Conservation (phyloP, 2,113 vertebrate genomes). For the Montifringilla adamsi region DNA sequence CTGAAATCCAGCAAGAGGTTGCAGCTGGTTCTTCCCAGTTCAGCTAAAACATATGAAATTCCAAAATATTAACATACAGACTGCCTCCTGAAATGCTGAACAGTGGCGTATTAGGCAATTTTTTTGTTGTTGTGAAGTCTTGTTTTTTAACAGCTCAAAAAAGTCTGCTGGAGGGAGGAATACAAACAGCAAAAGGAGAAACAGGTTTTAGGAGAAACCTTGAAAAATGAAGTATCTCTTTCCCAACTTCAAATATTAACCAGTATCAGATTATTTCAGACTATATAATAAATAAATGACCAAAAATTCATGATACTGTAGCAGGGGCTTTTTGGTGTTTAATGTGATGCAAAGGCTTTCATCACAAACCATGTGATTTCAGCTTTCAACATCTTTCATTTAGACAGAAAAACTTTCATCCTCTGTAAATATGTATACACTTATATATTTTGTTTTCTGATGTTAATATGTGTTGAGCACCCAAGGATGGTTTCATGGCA, state of each 20-base stretch:
- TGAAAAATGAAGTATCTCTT: not conserved
- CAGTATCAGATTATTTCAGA: not conserved
- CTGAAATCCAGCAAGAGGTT: not conserved
- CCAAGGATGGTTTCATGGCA: not conserved
- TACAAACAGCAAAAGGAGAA: not conserved
- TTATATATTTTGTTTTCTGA: not conserved
- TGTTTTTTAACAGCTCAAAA: not conserved
- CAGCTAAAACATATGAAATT: not conserved
- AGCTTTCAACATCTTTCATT: not conserved
- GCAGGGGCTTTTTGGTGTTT: not conserved
- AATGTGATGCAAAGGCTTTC: not conserved
- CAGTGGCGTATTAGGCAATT: not conserved
- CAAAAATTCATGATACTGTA: not conserved
- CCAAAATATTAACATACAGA: not conserved
- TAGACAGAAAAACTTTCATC: not conserved
- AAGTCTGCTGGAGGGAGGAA: not conserved
- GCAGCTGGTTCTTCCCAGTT: not conserved
- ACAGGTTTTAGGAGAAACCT: not conserved
- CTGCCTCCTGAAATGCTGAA: not conserved
- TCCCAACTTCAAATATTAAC: fast-evolving
- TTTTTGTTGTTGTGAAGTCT: not conserved
- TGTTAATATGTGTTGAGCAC: not conserved
- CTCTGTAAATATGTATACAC: not conserved
- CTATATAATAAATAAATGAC: not conserved
- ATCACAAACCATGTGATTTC: not conserved